Evolutionary conservation across 2,113 vertebrate species (phyloP).

Genomic region (Melanostigma gelatinosum): DNA sequence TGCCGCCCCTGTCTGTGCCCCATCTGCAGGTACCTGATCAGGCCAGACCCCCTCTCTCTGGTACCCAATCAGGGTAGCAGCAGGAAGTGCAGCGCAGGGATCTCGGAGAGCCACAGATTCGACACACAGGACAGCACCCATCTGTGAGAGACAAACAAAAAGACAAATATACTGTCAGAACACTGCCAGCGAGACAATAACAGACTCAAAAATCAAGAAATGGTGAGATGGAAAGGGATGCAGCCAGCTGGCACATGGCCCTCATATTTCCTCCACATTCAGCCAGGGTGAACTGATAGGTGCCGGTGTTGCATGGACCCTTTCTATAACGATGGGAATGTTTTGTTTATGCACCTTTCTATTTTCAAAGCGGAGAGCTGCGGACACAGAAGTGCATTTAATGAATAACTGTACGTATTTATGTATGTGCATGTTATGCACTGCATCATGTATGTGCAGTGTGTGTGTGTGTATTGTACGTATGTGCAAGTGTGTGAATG

Average conservation of each 20-base stretch:
- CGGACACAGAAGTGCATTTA: conserved; percentile 85
- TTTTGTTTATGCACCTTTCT: conserved; percentile 75
- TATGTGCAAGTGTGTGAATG: not conserved
- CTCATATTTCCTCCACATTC: conserved; percentile 18
- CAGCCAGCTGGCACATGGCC: conserved; percentile 9
- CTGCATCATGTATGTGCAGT: conserved; percentile 55
- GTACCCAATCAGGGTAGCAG: conserved; percentile 80
- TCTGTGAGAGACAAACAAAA: conserved; percentile 75
- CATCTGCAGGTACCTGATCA: conserved; percentile 84
- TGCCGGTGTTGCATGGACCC: conserved; percentile 72
- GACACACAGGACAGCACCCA: conserved; percentile 85
- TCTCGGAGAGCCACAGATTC: conserved; percentile 80
- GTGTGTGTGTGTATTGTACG: not conserved
- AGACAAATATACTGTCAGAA: conserved; percentile 33
- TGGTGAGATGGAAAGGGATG: conserved; percentile 8
- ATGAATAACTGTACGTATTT: conserved; percentile 64
- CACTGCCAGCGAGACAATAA: conserved; percentile 40
- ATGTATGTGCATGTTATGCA: conserved; percentile 78
- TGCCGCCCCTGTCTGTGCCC: conserved; percentile 29
- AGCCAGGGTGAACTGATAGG: conserved; percentile 35
- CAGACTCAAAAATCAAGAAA: conserved; percentile 28
- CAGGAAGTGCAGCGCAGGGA: conserved; percentile 78
- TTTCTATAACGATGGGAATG: conserved; percentile 65
- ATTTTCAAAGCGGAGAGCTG: conserved; percentile 69
- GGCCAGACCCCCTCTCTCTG: conserved; percentile 85